These are phyloP conservation scores for Trogon melanurus DNA, from an alignment of 2,113 vertebrate genomes.

Conservation along the genomic window DNA sequence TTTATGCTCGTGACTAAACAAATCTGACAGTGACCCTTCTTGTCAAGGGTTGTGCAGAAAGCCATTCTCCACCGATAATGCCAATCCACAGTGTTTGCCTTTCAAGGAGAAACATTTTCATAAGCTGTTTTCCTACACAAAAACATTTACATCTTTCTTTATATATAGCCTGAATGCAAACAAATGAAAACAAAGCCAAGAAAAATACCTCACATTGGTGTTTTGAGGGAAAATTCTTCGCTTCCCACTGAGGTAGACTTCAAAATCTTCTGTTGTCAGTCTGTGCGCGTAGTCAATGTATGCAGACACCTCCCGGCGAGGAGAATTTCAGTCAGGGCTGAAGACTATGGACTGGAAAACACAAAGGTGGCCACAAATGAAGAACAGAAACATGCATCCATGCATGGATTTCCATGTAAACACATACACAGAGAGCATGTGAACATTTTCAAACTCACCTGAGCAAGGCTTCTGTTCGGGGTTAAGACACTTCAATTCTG, in stretches of 20 bases:
- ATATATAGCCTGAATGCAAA: background rate
- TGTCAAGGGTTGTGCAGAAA: background rate
- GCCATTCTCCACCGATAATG: background rate
- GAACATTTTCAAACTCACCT: background rate
- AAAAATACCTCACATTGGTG: constrained; percentile 85
- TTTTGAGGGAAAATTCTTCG: constrained; percentile 82
- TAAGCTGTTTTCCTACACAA: background rate
- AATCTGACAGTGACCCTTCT: background rate
- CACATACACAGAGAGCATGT: background rate
- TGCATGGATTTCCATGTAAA: background rate
- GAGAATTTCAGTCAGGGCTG: constrained; percentile 84
- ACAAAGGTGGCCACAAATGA: background rate
- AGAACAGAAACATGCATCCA: background rate
- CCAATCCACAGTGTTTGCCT: background rate
- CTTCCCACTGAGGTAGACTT: constrained; percentile 85
- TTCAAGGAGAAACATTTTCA: background rate
- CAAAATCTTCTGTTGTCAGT: constrained; percentile 85
- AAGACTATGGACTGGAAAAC: constrained; percentile 87
- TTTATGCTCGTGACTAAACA: background rate
- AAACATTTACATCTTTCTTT: background rate
- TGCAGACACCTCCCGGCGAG: constrained; percentile 86
- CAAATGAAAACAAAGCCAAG: background rate
- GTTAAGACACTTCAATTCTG: background rate
- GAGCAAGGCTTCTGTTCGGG: background rate
- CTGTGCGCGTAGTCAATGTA: constrained; percentile 90